These are phyloP conservation scores for Pogonus chalceus DNA, from an alignment of 1,140 invertebrate genomes.

Conservation along the genomic window DNA sequence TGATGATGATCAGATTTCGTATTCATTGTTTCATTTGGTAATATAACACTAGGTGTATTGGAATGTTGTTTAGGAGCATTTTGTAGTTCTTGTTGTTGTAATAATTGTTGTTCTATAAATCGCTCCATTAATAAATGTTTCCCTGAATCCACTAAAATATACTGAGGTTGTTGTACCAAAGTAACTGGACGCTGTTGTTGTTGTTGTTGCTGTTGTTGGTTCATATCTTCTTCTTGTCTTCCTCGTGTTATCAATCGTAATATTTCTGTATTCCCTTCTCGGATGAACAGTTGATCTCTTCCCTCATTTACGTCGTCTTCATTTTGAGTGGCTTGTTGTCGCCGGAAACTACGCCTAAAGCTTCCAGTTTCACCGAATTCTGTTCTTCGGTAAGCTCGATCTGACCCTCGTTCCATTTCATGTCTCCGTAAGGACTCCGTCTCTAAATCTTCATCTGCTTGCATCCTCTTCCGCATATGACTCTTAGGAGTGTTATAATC, in stretches of 20 bases:
- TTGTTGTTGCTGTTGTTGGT: slow-evolving; percentile 43
- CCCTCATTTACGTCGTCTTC: slow-evolving; percentile 25
- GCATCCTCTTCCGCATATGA: neutral
- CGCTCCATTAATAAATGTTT: slow-evolving; percentile 70
- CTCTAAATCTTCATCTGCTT: slow-evolving; percentile 36
- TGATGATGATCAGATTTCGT: slow-evolving; percentile 17
- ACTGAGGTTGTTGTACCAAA: slow-evolving; percentile 39
- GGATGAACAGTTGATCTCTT: slow-evolving; percentile 63
- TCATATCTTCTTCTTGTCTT: slow-evolving; percentile 47
- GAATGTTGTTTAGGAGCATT: slow-evolving; percentile 46
- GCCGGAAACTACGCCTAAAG: slow-evolving; percentile 29
- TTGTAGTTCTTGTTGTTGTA: slow-evolving; percentile 28
- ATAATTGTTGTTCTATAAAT: slow-evolving; percentile 68
- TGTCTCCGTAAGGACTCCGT: slow-evolving; percentile 60
- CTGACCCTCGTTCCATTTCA: slow-evolving; percentile 65
- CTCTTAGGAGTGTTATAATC: slow-evolving; percentile 28
- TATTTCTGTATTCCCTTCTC: slow-evolving; percentile 74
- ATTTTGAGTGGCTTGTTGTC: slow-evolving; percentile 21
- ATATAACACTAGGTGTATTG: slow-evolving; percentile 35
- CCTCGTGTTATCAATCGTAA: slow-evolving; percentile 66
- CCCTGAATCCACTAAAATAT: slow-evolving; percentile 54
- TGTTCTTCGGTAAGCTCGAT: slow-evolving; percentile 41
- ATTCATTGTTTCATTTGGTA: slow-evolving; percentile 32
- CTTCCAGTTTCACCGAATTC: slow-evolving; percentile 1
- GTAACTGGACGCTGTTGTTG: slow-evolving; percentile 31